Base-by-base conservation (phyloP, 1,140 invertebrate genomes). In the Drosophila bifasciata region DNA sequence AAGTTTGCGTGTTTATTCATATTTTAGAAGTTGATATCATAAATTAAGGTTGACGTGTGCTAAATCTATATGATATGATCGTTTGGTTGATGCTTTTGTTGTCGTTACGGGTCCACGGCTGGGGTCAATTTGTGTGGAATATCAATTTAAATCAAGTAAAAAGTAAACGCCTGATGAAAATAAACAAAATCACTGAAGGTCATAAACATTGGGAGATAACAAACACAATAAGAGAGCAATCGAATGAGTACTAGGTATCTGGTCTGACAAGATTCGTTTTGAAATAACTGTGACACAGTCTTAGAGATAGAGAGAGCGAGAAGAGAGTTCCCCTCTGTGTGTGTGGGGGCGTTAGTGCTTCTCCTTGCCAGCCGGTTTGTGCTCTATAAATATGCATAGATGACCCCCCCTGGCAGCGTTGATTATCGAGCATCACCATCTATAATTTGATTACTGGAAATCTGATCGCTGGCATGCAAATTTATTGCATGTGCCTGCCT, bases 31-130 rank as follows among this genome's bases (percentile, higher is more conserved):
- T 81, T 86, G 69, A 85, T 75, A 78, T 77, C 73, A 77, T 57
- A 77, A 86, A 74, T 81, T 74, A 46, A 46, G 66, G 68, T 61
- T 85, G 81, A 81, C 83, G 73, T 86, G 80, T 71, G 72, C 45
- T 72, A 62, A 57, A 53, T 66, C 28, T 51, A 59, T 15, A 0
- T 25, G 23, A 25, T 25, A 13, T 4, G 8, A 1, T 19, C 25
- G 44, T 64, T 28, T 13, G 13, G 5, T 39, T 58, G 16, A 8
- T 74, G 51, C 69, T 72, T 48, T 57, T 39, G 36, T 40, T 48
- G 36, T 41, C 43, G 51, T 56, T 36, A 28, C n/a, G 51, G 63
- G 67, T 70, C 15, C 45, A 46, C 17, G 45, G 36, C 40, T 51
- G 36, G 53, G 70, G 72, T 67, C 70, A 75, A 59, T 67, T 75